Conservation (phyloP, 2,797 vertebrate genomes). For the Enteromius mattozi region DNA sequence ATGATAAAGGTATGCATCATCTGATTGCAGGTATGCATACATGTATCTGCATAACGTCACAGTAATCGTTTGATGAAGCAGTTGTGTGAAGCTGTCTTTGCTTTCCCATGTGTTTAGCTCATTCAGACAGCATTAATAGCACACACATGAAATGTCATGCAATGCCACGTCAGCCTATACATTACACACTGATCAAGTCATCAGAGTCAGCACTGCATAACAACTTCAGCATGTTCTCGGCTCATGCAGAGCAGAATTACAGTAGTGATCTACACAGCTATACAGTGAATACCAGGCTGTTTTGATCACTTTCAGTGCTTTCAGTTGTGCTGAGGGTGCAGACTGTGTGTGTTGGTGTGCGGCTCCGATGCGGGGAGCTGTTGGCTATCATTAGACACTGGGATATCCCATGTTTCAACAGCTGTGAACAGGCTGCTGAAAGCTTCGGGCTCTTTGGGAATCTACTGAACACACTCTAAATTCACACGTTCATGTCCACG, state of each 20-base stretch:
- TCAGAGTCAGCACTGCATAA: neutral
- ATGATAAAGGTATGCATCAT: neutral
- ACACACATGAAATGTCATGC: neutral
- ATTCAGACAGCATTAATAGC: neutral
- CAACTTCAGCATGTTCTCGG: neutral
- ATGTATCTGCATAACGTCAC: neutral
- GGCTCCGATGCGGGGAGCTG: neutral
- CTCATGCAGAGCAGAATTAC: neutral
- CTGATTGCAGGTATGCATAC: neutral
- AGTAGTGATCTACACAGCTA: neutral
- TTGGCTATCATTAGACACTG: conserved; percentile 44
- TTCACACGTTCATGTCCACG: conserved; percentile 8
- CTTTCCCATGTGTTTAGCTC: neutral
- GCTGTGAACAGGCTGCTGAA: conserved; percentile 39
- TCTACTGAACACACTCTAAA: conserved; percentile 15
- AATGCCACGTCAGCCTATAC: neutral
- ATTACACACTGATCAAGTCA: conserved; percentile 8
- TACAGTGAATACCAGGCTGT: neutral
- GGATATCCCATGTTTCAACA: conserved; percentile 39
- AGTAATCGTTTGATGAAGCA: neutral
- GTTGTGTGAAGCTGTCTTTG: neutral
- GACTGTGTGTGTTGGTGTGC: neutral
- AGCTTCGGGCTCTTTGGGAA: conserved; percentile 11
- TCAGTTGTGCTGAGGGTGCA: neutral
- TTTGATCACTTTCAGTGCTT: neutral